phyloP scores from a whole-genome alignment of 2,888 invertebrate genomes.

The Chrysolina oricalcia region DNA sequence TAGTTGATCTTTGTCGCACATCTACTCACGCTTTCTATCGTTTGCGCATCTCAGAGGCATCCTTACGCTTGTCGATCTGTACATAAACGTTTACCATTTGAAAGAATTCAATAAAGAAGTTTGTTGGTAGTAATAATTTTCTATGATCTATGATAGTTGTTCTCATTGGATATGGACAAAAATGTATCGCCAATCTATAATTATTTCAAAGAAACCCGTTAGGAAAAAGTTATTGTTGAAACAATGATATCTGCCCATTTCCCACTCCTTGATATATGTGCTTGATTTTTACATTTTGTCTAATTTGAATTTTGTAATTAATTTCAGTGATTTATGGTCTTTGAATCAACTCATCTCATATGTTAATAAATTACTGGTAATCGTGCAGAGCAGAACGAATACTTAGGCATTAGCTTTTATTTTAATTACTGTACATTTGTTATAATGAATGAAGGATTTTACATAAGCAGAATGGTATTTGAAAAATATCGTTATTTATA shows the following conservation, averaged over 20 bases:
- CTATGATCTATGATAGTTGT: not conserved
- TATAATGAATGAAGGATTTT: conserved; percentile 22
- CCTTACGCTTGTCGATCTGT: too few relatives aligned
- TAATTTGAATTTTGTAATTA: conserved; percentile 38
- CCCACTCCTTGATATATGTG: conserved; percentile 28
- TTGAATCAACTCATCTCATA: conserved; percentile 33
- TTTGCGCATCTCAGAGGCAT: too few relatives aligned
- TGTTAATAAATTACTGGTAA: conserved; percentile 30
- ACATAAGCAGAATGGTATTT: conserved; percentile 25
- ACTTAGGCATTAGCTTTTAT: conserved; percentile 27
- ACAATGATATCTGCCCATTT: conserved; percentile 9
- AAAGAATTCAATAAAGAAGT: too few relatives aligned
- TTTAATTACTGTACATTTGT: conserved; percentile 21
- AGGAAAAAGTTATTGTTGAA: not conserved
- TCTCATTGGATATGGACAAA: not conserved
- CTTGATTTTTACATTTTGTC: conserved; percentile 15
- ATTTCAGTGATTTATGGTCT: conserved; percentile 32
- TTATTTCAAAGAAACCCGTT: not conserved
- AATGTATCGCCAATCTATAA: conserved; percentile 9
- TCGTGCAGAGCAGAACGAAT: conserved; percentile 17
- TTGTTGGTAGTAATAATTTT: not conserved
- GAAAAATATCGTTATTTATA: conserved; percentile 14
- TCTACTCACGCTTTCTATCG: too few relatives aligned
- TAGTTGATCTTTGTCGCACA: too few relatives aligned
- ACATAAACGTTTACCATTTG: too few relatives aligned